These are phyloP conservation scores for Doris montereyensis DNA, from an alignment of 2,888 invertebrate species.

Conservation along the genomic window DNA sequence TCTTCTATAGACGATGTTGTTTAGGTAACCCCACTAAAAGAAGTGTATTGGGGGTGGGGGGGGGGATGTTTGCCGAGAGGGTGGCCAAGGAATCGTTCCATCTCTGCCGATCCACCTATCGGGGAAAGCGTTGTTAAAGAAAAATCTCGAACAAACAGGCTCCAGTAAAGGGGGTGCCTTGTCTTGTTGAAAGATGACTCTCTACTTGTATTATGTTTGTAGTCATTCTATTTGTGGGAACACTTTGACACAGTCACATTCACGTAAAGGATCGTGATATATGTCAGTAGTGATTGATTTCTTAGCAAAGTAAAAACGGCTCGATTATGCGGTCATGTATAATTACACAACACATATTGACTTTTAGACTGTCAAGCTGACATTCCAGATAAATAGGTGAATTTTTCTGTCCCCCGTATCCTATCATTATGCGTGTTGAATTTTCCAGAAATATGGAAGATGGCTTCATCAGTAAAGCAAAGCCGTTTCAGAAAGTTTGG, in stretches of 20 bases:
- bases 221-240: not conserved
- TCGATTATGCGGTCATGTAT: not conserved
- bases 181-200: too few species aligned
- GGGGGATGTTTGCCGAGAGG: not conserved
- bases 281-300: not conserved
- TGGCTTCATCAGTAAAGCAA: not conserved
- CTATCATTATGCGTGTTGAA: not conserved
- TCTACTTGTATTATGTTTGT: too few species aligned
- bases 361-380: not conserved
- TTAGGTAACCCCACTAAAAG: not conserved
- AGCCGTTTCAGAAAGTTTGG: not conserved
- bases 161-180: not conserved
- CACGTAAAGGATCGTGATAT: not conserved
- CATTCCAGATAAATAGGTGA: not conserved
- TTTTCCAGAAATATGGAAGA: not conserved
- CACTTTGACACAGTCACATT: too few species aligned
- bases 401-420: not conserved
- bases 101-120: not conserved
- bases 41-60: not conserved
- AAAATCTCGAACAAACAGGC: too few species aligned
- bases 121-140: too few species aligned
- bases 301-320: not conserved
- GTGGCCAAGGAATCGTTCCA: not conserved
- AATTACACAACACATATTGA: not conserved
- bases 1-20: not conserved